phyloP scores from a whole-genome alignment of 2,888 invertebrate genomes.

The Steinernema scapterisci region DNA sequence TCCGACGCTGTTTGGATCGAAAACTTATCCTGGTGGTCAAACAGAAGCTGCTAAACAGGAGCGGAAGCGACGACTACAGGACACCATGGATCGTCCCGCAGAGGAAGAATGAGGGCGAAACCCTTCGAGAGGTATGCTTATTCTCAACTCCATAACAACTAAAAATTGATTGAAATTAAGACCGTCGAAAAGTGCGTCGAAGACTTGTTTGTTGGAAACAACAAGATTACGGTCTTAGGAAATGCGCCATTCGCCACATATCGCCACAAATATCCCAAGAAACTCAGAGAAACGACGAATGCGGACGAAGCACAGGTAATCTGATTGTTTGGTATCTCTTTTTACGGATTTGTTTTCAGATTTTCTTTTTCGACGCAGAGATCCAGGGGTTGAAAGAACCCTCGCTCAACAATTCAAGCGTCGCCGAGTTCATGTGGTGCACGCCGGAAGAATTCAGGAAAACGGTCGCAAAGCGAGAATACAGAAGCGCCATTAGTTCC shows the following conservation, averaged over 20 bases:
- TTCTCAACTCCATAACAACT: neutral
- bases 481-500: conserved; percentile 40
- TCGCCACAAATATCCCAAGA: conserved; percentile 47
- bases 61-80: conserved; percentile 37
- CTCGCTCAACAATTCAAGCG: conserved; percentile 46
- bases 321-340: neutral
- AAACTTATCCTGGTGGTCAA: conserved; percentile 59
- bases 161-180: conserved; percentile 45
- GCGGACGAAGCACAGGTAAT: conserved; percentile 40
- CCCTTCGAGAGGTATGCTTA: neutral
- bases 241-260: conserved; percentile 60
- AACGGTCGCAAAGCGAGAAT: conserved; percentile 44
- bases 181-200: conserved; percentile 58
- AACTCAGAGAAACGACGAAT: conserved; percentile 33
- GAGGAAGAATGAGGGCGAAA: conserved; percentile 42
- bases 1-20: conserved; percentile 49
- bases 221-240: conserved; percentile 48
- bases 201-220: conserved; percentile 44
- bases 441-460: conserved; percentile 50
- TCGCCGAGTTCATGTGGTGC: conserved; percentile 56
- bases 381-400: conserved; percentile 38
- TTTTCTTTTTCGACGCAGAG: conserved; percentile 55
- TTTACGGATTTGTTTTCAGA: conserved; percentile 40
- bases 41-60: conserved; percentile 47
- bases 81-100: conserved; percentile 64